Evolutionary conservation across 2,113 vertebrate genomes (phyloP).

Genomic region (Sphaerodactylus townsendi): DNA sequence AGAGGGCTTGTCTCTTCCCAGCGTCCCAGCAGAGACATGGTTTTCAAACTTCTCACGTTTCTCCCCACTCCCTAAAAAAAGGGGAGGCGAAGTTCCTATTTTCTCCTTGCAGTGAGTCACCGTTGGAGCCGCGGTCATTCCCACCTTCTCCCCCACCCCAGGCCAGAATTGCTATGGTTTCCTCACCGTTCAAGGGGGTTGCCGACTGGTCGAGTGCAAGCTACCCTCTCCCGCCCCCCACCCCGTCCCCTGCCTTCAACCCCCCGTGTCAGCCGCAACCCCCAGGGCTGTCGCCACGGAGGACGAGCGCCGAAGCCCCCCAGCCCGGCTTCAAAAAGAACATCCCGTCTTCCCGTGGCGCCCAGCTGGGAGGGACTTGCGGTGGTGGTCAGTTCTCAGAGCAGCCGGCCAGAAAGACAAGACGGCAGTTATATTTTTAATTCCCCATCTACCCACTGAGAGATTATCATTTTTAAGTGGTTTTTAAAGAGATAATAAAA

Average conservation of each 20-base stretch:
- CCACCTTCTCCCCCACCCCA: not conserved
- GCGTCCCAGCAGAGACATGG: not conserved
- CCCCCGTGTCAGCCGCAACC: not conserved
- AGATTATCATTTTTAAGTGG: conserved; percentile 20
- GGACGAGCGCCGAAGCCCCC: not conserved
- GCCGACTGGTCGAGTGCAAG: not conserved
- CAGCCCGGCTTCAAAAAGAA: not conserved
- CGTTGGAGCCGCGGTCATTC: not conserved
- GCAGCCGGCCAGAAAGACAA: not conserved
- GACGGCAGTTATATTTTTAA: not conserved
- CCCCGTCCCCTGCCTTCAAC: not conserved
- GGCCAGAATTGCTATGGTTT: not conserved
- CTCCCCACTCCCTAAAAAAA: too few relatives aligned
- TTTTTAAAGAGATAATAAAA: conserved; percentile 32
- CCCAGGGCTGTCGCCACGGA: not conserved
- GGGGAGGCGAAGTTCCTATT: not conserved
- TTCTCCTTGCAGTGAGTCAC: not conserved
- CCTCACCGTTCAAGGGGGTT: not conserved
- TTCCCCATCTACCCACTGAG: not conserved
- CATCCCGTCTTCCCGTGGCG: too few relatives aligned
- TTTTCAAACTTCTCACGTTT: not conserved
- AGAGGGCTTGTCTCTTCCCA: not conserved
- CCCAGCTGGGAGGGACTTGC: not conserved
- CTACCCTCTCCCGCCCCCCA: accelerated
- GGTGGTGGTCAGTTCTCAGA: conserved; percentile 16